These are phyloP conservation scores for Hypocryptadius cinnamomeus DNA, from an alignment of 2,113 vertebrate species.

Conservation along the genomic window DNA sequence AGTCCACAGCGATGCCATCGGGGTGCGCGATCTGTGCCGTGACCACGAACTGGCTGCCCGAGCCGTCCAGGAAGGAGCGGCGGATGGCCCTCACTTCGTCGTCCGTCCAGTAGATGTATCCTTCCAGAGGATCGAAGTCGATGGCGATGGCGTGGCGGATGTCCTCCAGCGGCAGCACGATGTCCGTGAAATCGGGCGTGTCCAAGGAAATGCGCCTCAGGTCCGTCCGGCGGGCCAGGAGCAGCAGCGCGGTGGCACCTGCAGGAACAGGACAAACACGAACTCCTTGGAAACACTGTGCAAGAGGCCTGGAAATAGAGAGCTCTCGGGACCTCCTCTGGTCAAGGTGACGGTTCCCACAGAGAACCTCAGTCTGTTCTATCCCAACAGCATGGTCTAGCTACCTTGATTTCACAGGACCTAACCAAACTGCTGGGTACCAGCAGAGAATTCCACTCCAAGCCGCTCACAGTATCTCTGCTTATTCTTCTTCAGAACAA, in stretches of 20 bases:
- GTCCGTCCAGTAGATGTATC: slow-evolving; percentile 93
- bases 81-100: slow-evolving; percentile 93
- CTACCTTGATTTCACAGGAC: neutral
- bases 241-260: slow-evolving; percentile 88
- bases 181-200: slow-evolving; percentile 92
- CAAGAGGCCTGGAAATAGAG: neutral
- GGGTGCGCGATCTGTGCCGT: slow-evolving; percentile 92
- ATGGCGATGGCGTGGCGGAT: slow-evolving; percentile 96
- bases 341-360: too few species aligned
- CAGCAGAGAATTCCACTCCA: neutral
- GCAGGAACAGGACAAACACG: neutral
- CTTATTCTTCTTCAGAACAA: neutral
- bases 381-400: neutral
- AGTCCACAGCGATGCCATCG: slow-evolving; percentile 93
- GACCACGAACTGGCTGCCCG: slow-evolving; percentile 85
- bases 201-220: slow-evolving; percentile 92
- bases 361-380: neutral
- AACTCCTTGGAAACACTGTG: neutral
- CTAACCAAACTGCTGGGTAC: neutral
- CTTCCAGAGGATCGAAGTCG: slow-evolving; percentile 94
- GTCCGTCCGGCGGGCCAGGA: slow-evolving; percentile 89
- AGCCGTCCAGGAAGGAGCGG: slow-evolving; percentile 83
- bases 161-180: slow-evolving; percentile 87
- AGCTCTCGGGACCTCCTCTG: too few species aligned
- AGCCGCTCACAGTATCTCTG: neutral